A percentile compares a stretch with the other conserved stretches of the same genome.
Conservation (phyloP, 2,888 invertebrate species). For the Drosophila neotestacea region DNA sequence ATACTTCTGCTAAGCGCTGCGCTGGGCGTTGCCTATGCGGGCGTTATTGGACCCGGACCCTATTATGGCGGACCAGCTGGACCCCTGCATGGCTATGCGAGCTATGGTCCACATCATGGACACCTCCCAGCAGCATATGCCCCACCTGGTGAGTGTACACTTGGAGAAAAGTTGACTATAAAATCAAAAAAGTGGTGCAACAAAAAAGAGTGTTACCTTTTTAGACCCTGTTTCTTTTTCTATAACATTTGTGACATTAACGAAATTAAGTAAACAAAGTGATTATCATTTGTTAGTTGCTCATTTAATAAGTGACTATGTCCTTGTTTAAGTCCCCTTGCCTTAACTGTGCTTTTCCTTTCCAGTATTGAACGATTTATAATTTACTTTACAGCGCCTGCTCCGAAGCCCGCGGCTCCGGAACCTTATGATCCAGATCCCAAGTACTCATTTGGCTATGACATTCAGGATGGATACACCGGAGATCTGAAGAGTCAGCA, state of each 20-base stretch:
- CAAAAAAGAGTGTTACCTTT: too few species aligned
- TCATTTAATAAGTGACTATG: too few species aligned
- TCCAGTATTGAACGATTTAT: background rate
- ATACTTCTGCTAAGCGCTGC: conserved; percentile 74
- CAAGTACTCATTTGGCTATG: conserved; percentile 86
- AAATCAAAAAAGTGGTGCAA: too few species aligned
- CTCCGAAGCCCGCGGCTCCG: conserved; percentile 76
- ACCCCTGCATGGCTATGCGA: conserved; percentile 65
- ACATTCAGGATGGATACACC: conserved; percentile 86
- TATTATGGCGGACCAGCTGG: conserved; percentile 75
- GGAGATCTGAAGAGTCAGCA: conserved; percentile 87
- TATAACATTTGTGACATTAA: too few species aligned
- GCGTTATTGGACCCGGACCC: conserved; percentile 77
- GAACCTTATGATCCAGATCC: conserved; percentile 84
- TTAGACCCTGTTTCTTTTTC: too few species aligned
- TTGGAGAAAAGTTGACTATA: background rate
- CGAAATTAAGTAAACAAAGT: too few species aligned
- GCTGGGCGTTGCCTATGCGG: conserved; percentile 75
- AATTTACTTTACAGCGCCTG: conserved; percentile 35
- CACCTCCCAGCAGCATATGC: conserved; percentile 64
- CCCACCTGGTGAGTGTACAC: conserved; percentile 66
- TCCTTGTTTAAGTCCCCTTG: too few species aligned
- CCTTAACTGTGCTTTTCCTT: too few species aligned
- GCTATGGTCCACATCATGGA: conserved; percentile 72
- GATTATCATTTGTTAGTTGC: too few species aligned